Evolutionary conservation across 2,113 vertebrate species (phyloP).

Genomic region (Carlito syrichta): DNA sequence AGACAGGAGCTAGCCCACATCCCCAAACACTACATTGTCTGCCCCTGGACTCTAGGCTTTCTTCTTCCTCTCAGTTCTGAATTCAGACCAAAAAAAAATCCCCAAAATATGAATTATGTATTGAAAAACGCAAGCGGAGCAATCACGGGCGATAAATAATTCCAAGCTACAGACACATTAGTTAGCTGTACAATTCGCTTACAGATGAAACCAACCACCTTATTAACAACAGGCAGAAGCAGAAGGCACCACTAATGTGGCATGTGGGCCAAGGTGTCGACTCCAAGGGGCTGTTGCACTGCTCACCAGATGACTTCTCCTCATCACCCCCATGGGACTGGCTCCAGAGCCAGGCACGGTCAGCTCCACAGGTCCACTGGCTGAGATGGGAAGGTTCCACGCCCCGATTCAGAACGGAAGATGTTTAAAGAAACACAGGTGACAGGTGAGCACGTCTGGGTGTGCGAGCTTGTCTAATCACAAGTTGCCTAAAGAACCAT

Average conservation of each 20-base stretch:
- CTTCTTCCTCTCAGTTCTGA: not conserved
- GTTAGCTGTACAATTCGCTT: slow-evolving; percentile 30
- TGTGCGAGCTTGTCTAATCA: accelerated
- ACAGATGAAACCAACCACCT: slow-evolving; percentile 4
- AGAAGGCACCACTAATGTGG: accelerated
- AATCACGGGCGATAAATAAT: slow-evolving; percentile 78
- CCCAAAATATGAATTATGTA: slow-evolving; percentile 78
- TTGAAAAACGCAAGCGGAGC: slow-evolving; percentile 67
- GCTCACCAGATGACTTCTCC: accelerated
- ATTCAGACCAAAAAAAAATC: not conserved
- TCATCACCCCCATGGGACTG: accelerated
- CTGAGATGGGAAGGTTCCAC: not conserved
- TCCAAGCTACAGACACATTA: slow-evolving; percentile 67
- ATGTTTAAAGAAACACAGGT: accelerated
- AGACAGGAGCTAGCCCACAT: accelerated
- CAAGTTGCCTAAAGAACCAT: accelerated
- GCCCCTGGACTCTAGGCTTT: too few species aligned
- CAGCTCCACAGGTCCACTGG: not conserved
- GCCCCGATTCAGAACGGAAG: accelerated
- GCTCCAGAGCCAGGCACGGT: not conserved
- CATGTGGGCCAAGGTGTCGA: accelerated
- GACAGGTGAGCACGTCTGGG: accelerated
- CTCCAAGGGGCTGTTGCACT: accelerated
- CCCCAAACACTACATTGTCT: accelerated
- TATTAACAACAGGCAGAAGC: not conserved